Conservation (phyloP, 2,888 invertebrate species). For the Apamea anceps region DNA sequence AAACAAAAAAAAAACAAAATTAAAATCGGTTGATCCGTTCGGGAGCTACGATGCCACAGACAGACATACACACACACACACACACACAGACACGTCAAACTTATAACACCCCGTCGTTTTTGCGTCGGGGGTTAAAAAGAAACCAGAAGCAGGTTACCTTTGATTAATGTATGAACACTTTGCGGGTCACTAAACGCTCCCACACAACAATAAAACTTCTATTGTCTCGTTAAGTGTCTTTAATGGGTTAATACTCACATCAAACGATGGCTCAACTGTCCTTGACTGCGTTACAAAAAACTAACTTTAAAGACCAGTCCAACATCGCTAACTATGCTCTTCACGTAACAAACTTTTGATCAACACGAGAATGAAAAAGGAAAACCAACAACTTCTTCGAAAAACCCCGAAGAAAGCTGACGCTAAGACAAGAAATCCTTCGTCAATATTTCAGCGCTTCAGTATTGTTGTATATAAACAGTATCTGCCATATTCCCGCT, state of each 20-base stretch:
- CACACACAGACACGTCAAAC: no score
- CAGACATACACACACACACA: no score
- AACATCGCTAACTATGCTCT: not conserved
- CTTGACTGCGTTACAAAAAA: not conserved
- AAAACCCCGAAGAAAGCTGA: conserved; percentile 11
- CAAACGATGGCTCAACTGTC: not conserved
- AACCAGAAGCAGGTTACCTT: no score
- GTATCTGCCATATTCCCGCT: conserved; percentile 26
- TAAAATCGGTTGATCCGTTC: no score
- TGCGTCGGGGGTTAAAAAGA: no score
- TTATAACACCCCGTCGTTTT: no score
- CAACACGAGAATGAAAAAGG: conserved; percentile 23
- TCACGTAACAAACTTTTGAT: conserved; percentile 41
- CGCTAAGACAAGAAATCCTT: conserved; percentile 26
- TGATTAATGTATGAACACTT: not conserved
- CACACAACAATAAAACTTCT: not conserved
- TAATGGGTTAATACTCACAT: not conserved
- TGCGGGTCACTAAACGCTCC: not conserved
- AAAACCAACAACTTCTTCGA: conserved; percentile 6
- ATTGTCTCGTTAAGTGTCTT: not conserved
- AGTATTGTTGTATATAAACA: conserved; percentile 24
- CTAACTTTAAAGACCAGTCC: not conserved
- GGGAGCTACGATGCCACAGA: no score
- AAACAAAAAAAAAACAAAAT: no score
- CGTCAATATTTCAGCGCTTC: conserved; percentile 30